These are phyloP conservation scores for Sylvicola cinctus DNA, from an alignment of 2,888 invertebrate species.

Conservation along the genomic window DNA sequence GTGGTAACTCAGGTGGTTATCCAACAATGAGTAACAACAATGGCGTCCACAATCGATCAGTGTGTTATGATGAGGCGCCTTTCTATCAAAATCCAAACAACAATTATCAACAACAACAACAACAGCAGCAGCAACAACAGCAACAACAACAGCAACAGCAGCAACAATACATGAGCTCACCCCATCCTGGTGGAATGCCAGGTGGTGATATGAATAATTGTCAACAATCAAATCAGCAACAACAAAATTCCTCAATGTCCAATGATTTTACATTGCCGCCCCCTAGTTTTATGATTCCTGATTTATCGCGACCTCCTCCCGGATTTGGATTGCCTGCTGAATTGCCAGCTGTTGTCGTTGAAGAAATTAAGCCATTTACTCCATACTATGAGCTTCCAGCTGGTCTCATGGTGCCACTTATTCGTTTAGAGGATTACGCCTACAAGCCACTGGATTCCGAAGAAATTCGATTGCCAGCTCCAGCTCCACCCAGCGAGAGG, in stretches of 20 bases:
- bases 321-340: constrained; percentile 30
- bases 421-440: constrained; percentile 76
- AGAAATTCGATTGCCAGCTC: constrained; percentile 79
- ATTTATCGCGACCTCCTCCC: constrained; percentile 72
- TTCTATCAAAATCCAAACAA: too few relatives aligned
- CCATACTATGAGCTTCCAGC: constrained; percentile 96
- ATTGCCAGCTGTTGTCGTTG: constrained; percentile 19
- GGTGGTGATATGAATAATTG: too few relatives aligned
- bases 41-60: too few relatives aligned
- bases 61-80: too few relatives aligned
- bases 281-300: constrained; percentile 43
- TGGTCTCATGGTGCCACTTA: constrained; percentile 92
- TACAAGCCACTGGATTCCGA: constrained; percentile 81
- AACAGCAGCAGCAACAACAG: constrained; percentile 28
- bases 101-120: constrained; percentile 21
- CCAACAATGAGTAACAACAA: constrained; percentile 19
- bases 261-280: constrained; percentile 16
- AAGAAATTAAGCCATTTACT: constrained; percentile 70
- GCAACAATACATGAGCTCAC: constrained; percentile 10
- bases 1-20: too few relatives aligned
- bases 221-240: too few relatives aligned
- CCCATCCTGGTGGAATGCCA: constrained; percentile 6
- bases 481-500: constrained; percentile 85
- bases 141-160: constrained; percentile 18
- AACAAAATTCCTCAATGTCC: not conserved